phyloP scores from a whole-genome alignment of 2,888 invertebrate species.

The Allygus modestus region DNA sequence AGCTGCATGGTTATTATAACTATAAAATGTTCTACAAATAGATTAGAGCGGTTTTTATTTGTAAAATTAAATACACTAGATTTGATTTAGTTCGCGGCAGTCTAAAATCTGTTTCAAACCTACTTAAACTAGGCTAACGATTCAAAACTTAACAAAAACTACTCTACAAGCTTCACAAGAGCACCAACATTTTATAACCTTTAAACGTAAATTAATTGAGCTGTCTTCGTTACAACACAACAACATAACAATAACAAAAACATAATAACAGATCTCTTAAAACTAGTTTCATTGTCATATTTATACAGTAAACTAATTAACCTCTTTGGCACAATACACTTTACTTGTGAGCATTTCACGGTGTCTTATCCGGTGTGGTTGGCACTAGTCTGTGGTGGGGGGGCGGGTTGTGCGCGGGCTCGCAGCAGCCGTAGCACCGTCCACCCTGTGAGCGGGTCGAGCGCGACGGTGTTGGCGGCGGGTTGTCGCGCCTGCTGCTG shows the following conservation, averaged over 20 bases:
- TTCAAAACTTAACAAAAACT: constrained; percentile 42
- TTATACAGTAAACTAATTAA: constrained; percentile 66
- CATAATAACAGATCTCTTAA: constrained; percentile 55
- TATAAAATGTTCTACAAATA: no score
- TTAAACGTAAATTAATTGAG: constrained; percentile 62
- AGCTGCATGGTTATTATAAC: no score
- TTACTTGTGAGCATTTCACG: constrained; percentile 66
- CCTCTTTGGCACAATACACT: constrained; percentile 70
- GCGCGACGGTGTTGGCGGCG: constrained; percentile 75
- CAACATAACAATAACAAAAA: constrained; percentile 63
- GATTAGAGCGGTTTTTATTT: no score
- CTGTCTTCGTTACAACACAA: constrained; percentile 59
- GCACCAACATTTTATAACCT: constrained; percentile 31
- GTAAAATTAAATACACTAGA: constrained; percentile 17
- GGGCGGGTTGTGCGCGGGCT: constrained; percentile 70
- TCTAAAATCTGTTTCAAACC: constrained; percentile 30
- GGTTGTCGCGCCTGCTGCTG: constrained; percentile 74
- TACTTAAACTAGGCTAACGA: constrained; percentile 43
- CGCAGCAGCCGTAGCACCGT: constrained; percentile 83
- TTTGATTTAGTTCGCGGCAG: constrained; percentile 38
- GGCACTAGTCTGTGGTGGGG: constrained; percentile 67
- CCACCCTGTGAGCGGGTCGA: constrained; percentile 85
- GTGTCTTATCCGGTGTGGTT: constrained; percentile 69
- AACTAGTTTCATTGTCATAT: constrained; percentile 50
- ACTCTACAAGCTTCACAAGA: constrained; percentile 51